Evolutionary conservation across 2,797 vertebrate genomes (phyloP), one percentile per base, ranked within the genome.

Genomic region (Helarctos malayanus): DNA sequence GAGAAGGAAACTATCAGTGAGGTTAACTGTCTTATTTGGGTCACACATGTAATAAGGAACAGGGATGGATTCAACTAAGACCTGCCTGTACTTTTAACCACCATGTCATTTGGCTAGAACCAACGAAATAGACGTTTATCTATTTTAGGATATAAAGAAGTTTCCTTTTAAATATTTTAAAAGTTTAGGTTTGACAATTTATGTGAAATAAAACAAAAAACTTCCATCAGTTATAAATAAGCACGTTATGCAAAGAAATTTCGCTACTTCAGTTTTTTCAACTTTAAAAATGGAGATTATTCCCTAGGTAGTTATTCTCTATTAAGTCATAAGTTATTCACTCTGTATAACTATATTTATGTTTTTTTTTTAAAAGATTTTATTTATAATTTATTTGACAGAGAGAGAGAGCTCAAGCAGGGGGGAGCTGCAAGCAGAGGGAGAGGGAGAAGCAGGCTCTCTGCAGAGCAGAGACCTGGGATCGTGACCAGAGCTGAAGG

Each of bases 151-250:
- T 7, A 54, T 5, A 59, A 88, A 93, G 91, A 3, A 27, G 47
- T 59, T 96, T 63, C 11, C 83, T 59, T 90, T 86, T 52, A 95
- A 93, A 68, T 71, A 73, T 27, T 57, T 93, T 45, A 15, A 49
- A 82, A 79, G 45, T 27, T 65, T 38, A 76, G 38, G 47, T 71
- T 61, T 91, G 47, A 78, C 11, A 78, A 76, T 80, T 90, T 97
- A 61, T 14, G 35, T 79, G 15, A 89, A 89, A 82, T 8, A 75
- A 63, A 84, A 75, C 49, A 65, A 65, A 18, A n/a, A 65, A n/a
- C n/a, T 14, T 18, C 49, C 41, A 84, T 49, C 15, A 35, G 32
- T 91, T 35, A 86, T 61, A 79, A 82, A 82, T 21, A 90, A 56
- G 16, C 38, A 89, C 52, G 19, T 56, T 84, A 19, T 65, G 41